Percentiles rank a stretch among this genome's conserved stretches.
phyloP scores from a whole-genome alignment of 2,797 vertebrate genomes.

The Cyclura pinguis region DNA sequence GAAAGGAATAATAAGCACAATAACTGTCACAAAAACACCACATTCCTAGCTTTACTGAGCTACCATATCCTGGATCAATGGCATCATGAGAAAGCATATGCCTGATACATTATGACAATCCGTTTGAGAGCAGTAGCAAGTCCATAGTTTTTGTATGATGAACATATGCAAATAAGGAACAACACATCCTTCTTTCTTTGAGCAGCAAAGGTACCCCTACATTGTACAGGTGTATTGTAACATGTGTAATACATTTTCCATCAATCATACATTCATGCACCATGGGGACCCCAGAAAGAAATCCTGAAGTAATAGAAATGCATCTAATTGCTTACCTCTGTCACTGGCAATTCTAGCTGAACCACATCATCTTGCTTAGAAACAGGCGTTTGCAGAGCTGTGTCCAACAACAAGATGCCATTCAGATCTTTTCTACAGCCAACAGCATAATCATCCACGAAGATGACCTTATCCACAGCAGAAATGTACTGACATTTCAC shows the following conservation, averaged over 20 bases:
- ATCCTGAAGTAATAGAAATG: slow-evolving; percentile 9
- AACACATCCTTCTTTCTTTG: not conserved
- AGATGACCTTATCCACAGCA: slow-evolving; percentile 98
- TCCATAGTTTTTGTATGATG: not conserved
- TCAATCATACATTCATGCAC: not conserved
- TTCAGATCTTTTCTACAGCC: slow-evolving; percentile 99
- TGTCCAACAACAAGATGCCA: slow-evolving; percentile 97
- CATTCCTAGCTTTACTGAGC: no score
- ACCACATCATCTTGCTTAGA: slow-evolving; percentile 96
- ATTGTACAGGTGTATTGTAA: no score
- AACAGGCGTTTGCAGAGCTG: slow-evolving; percentile 96
- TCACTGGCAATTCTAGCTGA: slow-evolving; percentile 97
- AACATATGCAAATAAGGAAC: not conserved
- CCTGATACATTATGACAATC: not conserved
- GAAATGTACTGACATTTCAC: slow-evolving; percentile 99
- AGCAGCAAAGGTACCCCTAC: not conserved
- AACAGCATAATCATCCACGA: slow-evolving; percentile 97
- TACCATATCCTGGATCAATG: no score
- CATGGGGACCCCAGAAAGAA: not conserved
- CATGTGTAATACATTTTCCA: not conserved
- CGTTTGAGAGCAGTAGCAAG: not conserved
- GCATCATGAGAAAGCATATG: no score
- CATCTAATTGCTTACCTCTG: slow-evolving; percentile 87
- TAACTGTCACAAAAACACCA: no score
- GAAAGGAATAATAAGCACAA: no score